A percentile compares a stretch with the other conserved stretches of the same genome.
Conservation (phyloP, 2,888 invertebrate species). For the Metallyticus violacea region DNA sequence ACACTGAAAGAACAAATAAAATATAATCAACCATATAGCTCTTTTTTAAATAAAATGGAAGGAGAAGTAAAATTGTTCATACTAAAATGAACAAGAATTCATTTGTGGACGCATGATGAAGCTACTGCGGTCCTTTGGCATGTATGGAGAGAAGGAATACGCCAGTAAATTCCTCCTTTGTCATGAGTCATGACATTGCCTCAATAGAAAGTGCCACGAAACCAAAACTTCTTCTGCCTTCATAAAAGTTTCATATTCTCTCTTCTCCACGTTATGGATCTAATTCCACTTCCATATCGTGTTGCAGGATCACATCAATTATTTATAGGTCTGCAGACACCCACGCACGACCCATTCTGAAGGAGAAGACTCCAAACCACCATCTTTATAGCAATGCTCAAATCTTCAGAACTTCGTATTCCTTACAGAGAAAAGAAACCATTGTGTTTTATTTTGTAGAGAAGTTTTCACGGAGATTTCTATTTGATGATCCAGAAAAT, state of each 20-base stretch:
- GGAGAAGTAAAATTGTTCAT: no score
- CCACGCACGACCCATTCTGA: not conserved
- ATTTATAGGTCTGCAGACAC: not conserved
- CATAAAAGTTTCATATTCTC: not conserved
- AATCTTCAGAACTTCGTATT: not conserved
- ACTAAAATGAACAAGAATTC: no score
- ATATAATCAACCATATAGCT: no score
- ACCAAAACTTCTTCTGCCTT: not conserved
- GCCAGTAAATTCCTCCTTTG: not conserved
- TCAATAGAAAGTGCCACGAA: not conserved
- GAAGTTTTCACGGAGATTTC: no score
- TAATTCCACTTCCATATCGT: not conserved
- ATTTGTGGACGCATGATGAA: no score
- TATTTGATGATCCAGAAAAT: no score
- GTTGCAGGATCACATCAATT: not conserved
- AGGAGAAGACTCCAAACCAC: not conserved
- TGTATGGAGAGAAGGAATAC: not conserved
- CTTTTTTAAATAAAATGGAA: no score
- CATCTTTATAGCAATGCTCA: not conserved
- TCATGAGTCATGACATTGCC: not conserved
- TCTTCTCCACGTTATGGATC: not conserved
- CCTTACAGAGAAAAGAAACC: not conserved
- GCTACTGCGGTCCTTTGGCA: not conserved
- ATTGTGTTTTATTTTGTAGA: no score
- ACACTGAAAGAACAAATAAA: no score